Conservation (phyloP, 2,888 invertebrate genomes). For the Dexiosoma caninum region DNA sequence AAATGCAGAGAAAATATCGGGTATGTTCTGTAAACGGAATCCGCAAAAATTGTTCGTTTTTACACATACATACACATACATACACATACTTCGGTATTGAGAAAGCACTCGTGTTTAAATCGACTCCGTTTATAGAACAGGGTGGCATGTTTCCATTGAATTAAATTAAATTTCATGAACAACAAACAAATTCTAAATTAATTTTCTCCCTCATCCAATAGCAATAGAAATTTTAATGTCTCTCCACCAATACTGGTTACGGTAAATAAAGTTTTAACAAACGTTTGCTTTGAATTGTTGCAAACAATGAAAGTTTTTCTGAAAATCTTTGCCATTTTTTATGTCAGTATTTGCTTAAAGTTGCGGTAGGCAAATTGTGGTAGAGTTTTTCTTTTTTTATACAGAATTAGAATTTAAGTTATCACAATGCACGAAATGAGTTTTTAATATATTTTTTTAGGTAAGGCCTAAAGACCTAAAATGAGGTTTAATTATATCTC, state of each 20-base stretch:
- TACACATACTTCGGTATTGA: too few relatives aligned
- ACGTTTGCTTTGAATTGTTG: not conserved
- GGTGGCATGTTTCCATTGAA: too few relatives aligned
- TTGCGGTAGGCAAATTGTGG: not conserved
- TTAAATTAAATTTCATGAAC: too few relatives aligned
- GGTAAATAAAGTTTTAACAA: constrained; percentile 31
- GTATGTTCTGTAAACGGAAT: too few relatives aligned
- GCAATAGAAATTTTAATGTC: constrained; percentile 13
- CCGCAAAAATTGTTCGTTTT: too few relatives aligned
- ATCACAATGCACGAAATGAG: not conserved
- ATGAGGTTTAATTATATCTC: too few relatives aligned
- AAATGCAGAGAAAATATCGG: too few relatives aligned
- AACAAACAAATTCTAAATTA: not conserved
- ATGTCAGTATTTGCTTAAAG: constrained; percentile 19
- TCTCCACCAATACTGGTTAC: constrained; percentile 13
- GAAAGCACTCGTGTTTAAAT: too few relatives aligned
- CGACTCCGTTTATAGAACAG: too few relatives aligned
- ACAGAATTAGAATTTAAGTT: not conserved
- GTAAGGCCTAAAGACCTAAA: too few relatives aligned
- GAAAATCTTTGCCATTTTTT: not conserved
- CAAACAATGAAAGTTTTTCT: not conserved
- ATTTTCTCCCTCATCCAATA: not conserved
- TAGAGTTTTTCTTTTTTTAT: not conserved
- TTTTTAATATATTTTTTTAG: not conserved
- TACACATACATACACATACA: too few relatives aligned